Evolutionary conservation across 2,888 invertebrate genomes (phyloP).

Genomic region (Smittia aterrima): DNA sequence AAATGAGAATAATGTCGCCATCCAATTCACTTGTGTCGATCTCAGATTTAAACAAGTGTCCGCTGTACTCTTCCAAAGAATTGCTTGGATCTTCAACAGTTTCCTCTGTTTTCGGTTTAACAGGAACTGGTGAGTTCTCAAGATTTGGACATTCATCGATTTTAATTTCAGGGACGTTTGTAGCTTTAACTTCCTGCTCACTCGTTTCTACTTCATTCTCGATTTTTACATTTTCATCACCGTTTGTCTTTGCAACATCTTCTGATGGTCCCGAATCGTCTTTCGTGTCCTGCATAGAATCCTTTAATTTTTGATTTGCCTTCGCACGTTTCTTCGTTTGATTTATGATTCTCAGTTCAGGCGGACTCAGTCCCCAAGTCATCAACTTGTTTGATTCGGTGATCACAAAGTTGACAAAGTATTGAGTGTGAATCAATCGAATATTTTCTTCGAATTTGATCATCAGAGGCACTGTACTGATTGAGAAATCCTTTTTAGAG

Average conservation of each 20-base stretch:
- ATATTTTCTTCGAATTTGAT: slow-evolving; percentile 49
- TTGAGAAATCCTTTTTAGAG: slow-evolving; percentile 42
- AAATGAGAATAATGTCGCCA: slow-evolving; percentile 60
- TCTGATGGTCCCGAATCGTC: slow-evolving; percentile 41
- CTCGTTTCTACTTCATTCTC: neutral
- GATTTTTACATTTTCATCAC: slow-evolving; percentile 9
- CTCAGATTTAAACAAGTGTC: slow-evolving; percentile 61
- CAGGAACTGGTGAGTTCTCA: neutral
- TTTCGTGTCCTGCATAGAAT: slow-evolving; percentile 48
- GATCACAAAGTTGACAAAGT: slow-evolving; percentile 74
- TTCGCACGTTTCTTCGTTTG: slow-evolving; percentile 62
- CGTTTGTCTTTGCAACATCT: slow-evolving; percentile 12
- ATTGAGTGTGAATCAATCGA: slow-evolving; percentile 60
- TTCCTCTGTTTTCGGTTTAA: neutral
- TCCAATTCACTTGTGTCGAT: slow-evolving; percentile 64
- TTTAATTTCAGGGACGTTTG: slow-evolving; percentile 30
- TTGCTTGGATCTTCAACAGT: slow-evolving; percentile 4
- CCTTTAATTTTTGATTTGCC: slow-evolving; percentile 56
- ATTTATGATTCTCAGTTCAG: slow-evolving; percentile 65
- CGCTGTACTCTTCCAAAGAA: slow-evolving; percentile 45
- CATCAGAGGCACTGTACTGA: slow-evolving; percentile 53
- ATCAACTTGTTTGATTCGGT: slow-evolving; percentile 65
- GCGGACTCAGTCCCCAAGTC: slow-evolving; percentile 76
- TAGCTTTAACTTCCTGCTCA: neutral
- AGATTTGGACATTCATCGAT: slow-evolving; percentile 24